Conservation (phyloP, 2,113 vertebrate species). For the Oostethus manadensis region DNA sequence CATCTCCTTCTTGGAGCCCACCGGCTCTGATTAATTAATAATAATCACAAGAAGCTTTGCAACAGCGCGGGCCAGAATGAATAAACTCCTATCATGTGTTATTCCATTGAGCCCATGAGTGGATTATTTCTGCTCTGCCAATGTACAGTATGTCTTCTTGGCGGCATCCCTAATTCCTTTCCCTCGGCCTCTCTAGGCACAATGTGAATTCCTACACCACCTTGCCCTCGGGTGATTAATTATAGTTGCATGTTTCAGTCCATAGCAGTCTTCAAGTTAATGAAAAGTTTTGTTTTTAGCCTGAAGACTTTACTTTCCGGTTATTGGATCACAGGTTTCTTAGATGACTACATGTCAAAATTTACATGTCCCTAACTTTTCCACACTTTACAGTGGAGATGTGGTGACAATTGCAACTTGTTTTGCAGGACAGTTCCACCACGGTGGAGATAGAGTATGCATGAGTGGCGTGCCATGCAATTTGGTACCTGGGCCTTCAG, state of each 20-base stretch:
- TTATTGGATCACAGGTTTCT: no score
- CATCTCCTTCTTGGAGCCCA: slow-evolving; percentile 5
- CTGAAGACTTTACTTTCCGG: no score
- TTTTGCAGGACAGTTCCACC: no score
- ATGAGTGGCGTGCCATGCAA: no score
- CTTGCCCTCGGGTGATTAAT: background rate
- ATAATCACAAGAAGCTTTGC: slow-evolving; percentile 36
- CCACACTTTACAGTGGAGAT: no score
- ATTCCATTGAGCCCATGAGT: slow-evolving; percentile 38
- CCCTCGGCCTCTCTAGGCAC: background rate
- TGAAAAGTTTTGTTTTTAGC: slow-evolving; percentile 10
- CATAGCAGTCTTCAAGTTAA: background rate
- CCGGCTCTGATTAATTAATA: slow-evolving; percentile 57
- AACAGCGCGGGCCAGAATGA: slow-evolving; percentile 47
- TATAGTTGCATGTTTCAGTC: no score
- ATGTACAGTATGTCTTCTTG: slow-evolving; percentile 34
- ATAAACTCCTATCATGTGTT: slow-evolving; percentile 59
- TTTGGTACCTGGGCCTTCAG: no score
- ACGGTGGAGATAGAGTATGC: no score
- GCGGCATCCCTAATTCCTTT: slow-evolving; percentile 13
- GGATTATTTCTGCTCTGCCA: slow-evolving; percentile 55
- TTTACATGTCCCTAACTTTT: no score
- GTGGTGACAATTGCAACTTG: no score
- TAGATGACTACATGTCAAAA: no score
- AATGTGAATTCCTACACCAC: background rate